Evolutionary conservation across 1,140 invertebrate genomes (phyloP).

Genomic region (Oryctes rhinoceros): DNA sequence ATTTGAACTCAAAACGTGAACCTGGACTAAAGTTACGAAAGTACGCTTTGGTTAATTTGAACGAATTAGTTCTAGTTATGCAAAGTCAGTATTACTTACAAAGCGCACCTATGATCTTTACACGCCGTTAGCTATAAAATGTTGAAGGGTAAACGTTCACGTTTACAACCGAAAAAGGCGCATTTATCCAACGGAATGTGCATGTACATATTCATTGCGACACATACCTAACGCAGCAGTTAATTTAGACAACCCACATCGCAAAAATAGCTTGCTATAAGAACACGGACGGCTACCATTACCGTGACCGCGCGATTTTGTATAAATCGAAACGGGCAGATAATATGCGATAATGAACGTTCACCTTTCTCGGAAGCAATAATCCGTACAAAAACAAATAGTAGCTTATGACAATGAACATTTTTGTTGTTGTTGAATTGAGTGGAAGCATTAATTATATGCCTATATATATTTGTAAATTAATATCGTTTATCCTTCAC

Average conservation of each 20-base stretch:
- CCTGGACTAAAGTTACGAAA: too few species aligned
- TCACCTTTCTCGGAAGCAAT: slow-evolving; percentile 18
- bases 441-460: background rate
- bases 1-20: too few species aligned
- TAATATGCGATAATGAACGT: slow-evolving; percentile 13
- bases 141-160: background rate
- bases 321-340: background rate
- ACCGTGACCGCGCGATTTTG: background rate
- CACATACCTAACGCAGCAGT: background rate
- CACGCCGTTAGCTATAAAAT: too few species aligned
- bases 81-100: too few species aligned
- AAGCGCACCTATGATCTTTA: too few species aligned
- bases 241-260: slow-evolving; percentile 4
- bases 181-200: background rate
- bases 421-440: background rate
- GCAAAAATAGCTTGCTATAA: background rate
- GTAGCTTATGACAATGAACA: background rate
- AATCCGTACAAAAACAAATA: background rate
- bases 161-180: background rate
- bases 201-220: background rate
- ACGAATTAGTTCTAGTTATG: too few species aligned
- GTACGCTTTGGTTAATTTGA: too few species aligned
- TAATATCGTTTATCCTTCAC: background rate
- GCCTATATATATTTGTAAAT: background rate
- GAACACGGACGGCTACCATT: background rate